phyloP scores from a whole-genome alignment of 2,113 vertebrate species.

The Oryzias woworae region DNA sequence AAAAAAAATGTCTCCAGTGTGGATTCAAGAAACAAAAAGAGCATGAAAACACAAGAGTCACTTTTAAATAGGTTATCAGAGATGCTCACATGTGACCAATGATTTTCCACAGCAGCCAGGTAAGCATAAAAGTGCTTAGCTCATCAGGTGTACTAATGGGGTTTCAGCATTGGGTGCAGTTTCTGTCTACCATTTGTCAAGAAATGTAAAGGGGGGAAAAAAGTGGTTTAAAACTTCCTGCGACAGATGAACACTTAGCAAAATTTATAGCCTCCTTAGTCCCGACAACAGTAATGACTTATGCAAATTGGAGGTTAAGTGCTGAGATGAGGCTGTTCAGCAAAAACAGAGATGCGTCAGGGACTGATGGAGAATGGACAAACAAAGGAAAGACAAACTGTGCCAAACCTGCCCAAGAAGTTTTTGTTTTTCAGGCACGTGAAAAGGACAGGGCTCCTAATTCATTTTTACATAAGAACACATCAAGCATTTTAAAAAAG shows the following conservation, averaged over 20 bases:
- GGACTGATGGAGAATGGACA: constrained; percentile 30
- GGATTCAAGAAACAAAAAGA: constrained; percentile 2
- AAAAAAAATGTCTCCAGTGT: constrained; percentile 8
- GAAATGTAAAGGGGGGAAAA: constrained; percentile 44
- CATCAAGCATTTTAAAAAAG: no score
- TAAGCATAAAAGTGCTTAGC: constrained; percentile 40
- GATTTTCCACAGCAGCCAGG: constrained; percentile 22
- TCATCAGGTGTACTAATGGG: constrained; percentile 61
- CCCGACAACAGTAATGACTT: constrained; percentile 73
- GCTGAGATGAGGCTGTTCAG: constrained; percentile 59
- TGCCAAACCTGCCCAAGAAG: not conserved
- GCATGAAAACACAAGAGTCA: not conserved
- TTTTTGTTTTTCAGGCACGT: no score
- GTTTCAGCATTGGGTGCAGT: constrained; percentile 31
- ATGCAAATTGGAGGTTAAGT: constrained; percentile 76
- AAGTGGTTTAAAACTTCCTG: constrained; percentile 66
- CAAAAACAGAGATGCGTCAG: constrained; percentile 32
- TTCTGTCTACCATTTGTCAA: constrained; percentile 69
- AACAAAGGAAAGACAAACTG: constrained; percentile 31
- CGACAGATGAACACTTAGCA: constrained; percentile 64
- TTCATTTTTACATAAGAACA: no score
- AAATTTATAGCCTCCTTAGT: constrained; percentile 68
- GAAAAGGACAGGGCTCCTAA: no score
- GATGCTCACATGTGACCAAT: constrained; percentile 3
- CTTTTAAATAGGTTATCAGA: not conserved